Evolutionary conservation across 2,888 invertebrate genomes (phyloP), one percentile per base, ranked within the genome.

Genomic region (Synanthedon tipuliformis): DNA sequence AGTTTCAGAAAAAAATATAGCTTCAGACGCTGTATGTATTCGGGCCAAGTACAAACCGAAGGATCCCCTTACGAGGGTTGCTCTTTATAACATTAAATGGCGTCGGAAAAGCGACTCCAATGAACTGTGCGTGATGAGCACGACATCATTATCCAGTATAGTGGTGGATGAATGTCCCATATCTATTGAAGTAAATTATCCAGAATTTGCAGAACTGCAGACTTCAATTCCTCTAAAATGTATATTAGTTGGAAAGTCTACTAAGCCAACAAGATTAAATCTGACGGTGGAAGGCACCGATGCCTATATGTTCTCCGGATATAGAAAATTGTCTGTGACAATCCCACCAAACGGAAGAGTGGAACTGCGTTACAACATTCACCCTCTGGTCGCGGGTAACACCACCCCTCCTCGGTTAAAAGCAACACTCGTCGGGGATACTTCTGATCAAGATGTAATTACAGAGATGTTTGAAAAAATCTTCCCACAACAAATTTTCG

Each of bases 221-320:
- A 91, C 91, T 23, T 92, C 93, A 13, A 85, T 94, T 61, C 88
- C 91, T n/a, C 83, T 93, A 10, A 89, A 89, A 52, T 94, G 95
- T 71, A 89, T 89, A 59, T 81, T 96, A 53, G 88, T 89, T 68
- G 96, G 96, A 69, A 90, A 92, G 61, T 92, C 93, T 0, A 87
- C 89, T 50, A 90, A 89, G 55, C 90, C 95, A 45, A 89, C 94
- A 55, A 92, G 94, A 57, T 81, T 96, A 41, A 91, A 90, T 62
- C 80, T 95, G 45, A 90, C 89, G 52, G 92, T 96, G 82, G 95
- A 95, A 63, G 92, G 93, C 7, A 94, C 92, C 55, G 97, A 98
- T 75, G 94, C 94, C 48, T 98, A 98, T 75, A 97, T 98, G 94
- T 97, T 96, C 82, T 93, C 97, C 56, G 98, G 98, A 2, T 95